Base-by-base conservation (phyloP, 2,888 invertebrate genomes). In the Cremastinae sp. region DNA sequence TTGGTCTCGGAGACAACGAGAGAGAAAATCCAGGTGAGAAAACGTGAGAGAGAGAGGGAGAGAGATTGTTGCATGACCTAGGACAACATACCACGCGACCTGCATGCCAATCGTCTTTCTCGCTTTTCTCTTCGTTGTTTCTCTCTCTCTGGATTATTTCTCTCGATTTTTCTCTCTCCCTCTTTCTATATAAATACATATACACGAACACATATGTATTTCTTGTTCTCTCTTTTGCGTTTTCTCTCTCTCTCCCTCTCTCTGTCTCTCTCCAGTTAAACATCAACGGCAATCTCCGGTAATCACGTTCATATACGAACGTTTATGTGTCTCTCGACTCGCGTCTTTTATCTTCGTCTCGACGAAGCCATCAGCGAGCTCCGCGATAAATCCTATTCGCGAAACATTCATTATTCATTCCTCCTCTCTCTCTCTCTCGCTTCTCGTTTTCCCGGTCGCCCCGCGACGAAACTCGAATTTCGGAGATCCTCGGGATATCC, bases 31-130 rank as follows among this genome's bases (percentile, higher is more conserved):
- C 45, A 41, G 43, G 51, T 18, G 78, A 72, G 78, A 74, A 70
- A 73, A 64, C 74, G 79, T 72, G 79, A 75, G 77, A 73, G 73
- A 55, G 68, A 70, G 69, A 73, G 55, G 64, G 70, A 28, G 80
- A 83, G 82, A 84, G 85, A 84, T 86, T 86, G 85, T 86, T 84
- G 87, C 87, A 84, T 88, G 88, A 88, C 88, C 88, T 89, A 89
- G 88, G 88, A 87, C 88, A 89, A 89, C 83, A 82, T 87, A 85
- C 87, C 85, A 84, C 87, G 86, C 86, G 88, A 89, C 86, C 87
- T 89, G 89, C 88, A 89, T 88, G 88, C 87, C 88, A 87, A 88
- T 87, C 88, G 85, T 78, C 72, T 70, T 51, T 78, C 75, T 71
- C 56, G 55, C 69, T 59, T 64, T 62, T 69, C 62, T 71, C 72